These are phyloP conservation scores for Buceros bicornis DNA, from an alignment of 2,797 vertebrate genomes.

Conservation along the genomic window DNA sequence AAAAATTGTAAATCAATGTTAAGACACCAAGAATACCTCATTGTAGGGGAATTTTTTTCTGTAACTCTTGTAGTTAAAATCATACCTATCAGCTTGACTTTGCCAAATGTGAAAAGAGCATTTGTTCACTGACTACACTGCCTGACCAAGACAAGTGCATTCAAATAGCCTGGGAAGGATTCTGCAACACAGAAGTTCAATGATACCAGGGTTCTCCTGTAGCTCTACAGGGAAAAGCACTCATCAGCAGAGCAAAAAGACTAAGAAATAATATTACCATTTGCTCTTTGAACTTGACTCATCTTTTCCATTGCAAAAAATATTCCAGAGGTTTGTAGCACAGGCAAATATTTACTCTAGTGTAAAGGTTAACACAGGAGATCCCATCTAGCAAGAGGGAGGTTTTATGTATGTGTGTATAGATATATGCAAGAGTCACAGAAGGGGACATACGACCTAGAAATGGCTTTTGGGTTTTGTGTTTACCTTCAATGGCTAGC, in stretches of 20 bases:
- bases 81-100: background rate
- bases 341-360: constrained; percentile 45
- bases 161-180: background rate
- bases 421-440: background rate
- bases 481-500: background rate
- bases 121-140: background rate
- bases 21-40: background rate
- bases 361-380: constrained; percentile 33
- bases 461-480: background rate
- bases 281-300: constrained; percentile 48
- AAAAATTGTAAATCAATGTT: background rate
- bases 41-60: background rate
- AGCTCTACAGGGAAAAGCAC: background rate
- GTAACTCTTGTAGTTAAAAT: background rate
- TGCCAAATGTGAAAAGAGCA: background rate
- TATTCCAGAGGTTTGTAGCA: constrained; percentile 10
- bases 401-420: background rate
- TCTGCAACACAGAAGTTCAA: background rate
- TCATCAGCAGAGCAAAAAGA: background rate
- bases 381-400: background rate
- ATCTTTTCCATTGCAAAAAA: constrained; percentile 59
- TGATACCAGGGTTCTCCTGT: background rate
- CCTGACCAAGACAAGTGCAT: background rate
- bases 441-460: background rate
- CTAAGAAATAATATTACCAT: background rate